Evolutionary conservation across 2,113 vertebrate genomes (phyloP), one percentile per base, ranked within the genome.

Genomic region (Dasypus novemcinctus): DNA sequence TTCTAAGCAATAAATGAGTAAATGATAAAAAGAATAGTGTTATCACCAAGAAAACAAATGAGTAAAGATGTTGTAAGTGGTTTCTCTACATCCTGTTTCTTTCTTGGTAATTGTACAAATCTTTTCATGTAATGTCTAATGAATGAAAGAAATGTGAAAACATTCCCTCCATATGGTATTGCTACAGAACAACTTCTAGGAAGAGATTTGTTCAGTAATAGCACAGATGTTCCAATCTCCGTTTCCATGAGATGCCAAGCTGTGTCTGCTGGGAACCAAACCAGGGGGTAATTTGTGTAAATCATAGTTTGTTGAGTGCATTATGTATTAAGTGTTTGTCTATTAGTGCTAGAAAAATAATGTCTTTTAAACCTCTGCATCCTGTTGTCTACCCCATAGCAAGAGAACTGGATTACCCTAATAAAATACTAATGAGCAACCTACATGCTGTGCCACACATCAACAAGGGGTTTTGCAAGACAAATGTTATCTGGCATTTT

Each of bases 311-410:
- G 79, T 96, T 97, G 96, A 97, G 85, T 93, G 83, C 78, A 94
- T 96, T 96, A 93, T 96, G 29, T 92, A 97, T 97, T 97, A 97
- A 97, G 86, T 68, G 86, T 91, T 97, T 96, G 75, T 85, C 95
- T 97, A 91, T 98, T 97, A 97, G 86, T 82, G 9, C 14, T 95
- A 91, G 89, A 93, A 97, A 97, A 98, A 98, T 95, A 96, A 95
- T 90, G 75, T 93, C 75, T 93, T 95, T 93, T 97, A 93, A 96
- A 97, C 52, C 87, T 95, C 33, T 91, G 54, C 33, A 89, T 86
- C 41, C 36, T 93, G 54, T 93, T 94, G 38, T 93, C 74, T 95
- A 57, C 31, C 88, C 74, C 25, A 63, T 52, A 94, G 95, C 86
- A 94, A 96, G 52, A 91, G 18, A 96, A 93, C 31, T 74, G 46